Evolutionary conservation across 1,140 invertebrate species (phyloP).

Genomic region (Hycleus cichorii): DNA sequence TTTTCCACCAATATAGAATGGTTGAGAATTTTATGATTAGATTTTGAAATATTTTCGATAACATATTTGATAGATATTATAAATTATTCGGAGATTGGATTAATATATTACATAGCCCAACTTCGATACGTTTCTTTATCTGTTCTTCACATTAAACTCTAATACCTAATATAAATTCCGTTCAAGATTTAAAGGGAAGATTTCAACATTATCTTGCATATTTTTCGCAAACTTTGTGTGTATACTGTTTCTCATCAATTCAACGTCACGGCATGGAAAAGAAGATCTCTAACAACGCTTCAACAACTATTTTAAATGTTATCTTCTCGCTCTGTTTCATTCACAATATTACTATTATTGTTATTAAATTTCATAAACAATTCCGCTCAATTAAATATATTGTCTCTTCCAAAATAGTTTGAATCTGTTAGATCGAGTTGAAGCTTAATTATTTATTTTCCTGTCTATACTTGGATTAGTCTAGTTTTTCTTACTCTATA

Average conservation of each 20-base stretch:
- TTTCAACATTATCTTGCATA: conserved; percentile 13
- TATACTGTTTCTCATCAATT: conserved; percentile 12
- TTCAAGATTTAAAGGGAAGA: conserved; percentile 11
- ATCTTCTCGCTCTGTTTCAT: background rate
- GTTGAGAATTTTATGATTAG: background rate
- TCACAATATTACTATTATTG: too few relatives aligned
- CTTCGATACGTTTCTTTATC: conserved; percentile 8
- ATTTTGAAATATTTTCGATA: too few relatives aligned
- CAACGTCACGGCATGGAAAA: conserved; percentile 3
- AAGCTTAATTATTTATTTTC: too few relatives aligned
- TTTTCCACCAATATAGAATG: too few relatives aligned
- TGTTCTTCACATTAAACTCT: conserved; percentile 13
- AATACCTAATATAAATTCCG: conserved; percentile 17
- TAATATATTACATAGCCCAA: conserved; percentile 2
- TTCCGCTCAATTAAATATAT: too few relatives aligned
- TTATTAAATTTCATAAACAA: too few relatives aligned
- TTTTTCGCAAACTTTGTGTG: conserved; percentile 4
- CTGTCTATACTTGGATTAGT: too few relatives aligned
- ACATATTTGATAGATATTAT: too few relatives aligned
- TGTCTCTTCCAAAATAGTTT: too few relatives aligned
- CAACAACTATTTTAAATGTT: conserved; percentile 6
- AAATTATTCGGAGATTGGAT: too few relatives aligned
- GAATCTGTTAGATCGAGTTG: too few relatives aligned
- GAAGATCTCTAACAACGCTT: conserved; percentile 7
- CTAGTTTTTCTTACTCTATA: too few relatives aligned